A percentile compares a stretch with the other conserved stretches of the same genome.
These are phyloP conservation scores for Cossypha dichroa DNA, from an alignment of 2,797 vertebrate genomes.

Conservation along the genomic window DNA sequence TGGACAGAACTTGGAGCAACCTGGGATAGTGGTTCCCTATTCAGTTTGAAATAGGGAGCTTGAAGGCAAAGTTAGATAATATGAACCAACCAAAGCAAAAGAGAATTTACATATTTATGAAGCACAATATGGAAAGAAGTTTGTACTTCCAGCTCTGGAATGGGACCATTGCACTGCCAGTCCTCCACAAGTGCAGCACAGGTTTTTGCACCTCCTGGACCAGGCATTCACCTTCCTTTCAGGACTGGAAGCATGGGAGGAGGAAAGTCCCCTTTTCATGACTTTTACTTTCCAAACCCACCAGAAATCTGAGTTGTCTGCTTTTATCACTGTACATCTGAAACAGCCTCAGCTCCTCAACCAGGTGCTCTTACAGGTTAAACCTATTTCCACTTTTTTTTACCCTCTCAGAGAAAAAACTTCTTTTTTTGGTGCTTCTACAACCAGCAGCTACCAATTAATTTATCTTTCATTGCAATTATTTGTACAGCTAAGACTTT, in stretches of 20 bases:
- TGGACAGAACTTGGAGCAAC: accelerated
- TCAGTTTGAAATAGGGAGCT: background rate
- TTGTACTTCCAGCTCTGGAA: background rate
- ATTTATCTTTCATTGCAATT: background rate
- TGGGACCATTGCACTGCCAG: background rate
- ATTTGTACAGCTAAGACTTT: background rate
- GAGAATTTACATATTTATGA: background rate
- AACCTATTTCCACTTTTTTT: background rate
- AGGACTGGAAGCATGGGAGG: background rate
- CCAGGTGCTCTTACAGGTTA: background rate
- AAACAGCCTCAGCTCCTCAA: background rate
- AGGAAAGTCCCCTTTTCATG: background rate
- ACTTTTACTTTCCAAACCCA: background rate
- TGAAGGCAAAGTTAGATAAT: background rate
- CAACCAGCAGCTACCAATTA: background rate
- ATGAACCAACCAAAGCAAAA: background rate
- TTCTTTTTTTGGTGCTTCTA: background rate
- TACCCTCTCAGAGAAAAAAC: background rate
- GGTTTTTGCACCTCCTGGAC: background rate
- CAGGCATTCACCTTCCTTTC: background rate
- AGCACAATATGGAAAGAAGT: background rate
- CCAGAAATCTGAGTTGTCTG: background rate
- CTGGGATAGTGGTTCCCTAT: accelerated
- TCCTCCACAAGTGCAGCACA: background rate
- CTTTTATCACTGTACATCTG: background rate